Evolutionary conservation across 2,113 vertebrate genomes (phyloP), one percentile per base, ranked within the genome.

Genomic region (Microcebus ravelobensis): DNA sequence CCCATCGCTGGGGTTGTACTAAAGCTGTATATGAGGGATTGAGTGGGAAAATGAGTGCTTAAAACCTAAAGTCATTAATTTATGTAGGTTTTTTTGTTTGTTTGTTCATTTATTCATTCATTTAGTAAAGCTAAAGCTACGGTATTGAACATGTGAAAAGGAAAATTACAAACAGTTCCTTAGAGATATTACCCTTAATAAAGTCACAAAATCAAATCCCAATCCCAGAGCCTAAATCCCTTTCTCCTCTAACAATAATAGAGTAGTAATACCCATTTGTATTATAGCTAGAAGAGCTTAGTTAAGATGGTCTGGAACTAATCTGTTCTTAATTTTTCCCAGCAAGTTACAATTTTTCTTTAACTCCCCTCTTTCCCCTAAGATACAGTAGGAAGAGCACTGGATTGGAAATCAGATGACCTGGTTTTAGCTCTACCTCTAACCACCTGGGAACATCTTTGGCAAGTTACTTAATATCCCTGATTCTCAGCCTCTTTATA

Each of bases 191-290:
- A 11, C 20, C 50, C 36, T 52, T 95, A 81, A 93, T n/a, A 45
- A 94, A 92, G 76, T 92, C 70, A 39, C 50, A 95, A 90, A 97
- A 88, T 39, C 11, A 87, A 95, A 95, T 25, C 21, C 11, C 59
- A 86, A 61, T 61, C 59, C 42, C 67, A 81, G 70, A 77, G 8
- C 39, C 76, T 93, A 92, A 94, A 71, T 82, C 21, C 8, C 59
- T 68, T 85, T 87, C 39, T 94, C 65, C 34, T 92, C 50, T n/a
- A 88, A 55, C 42, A 96, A 55, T 84, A 87, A 83, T 21, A 31
- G 61, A 92, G 18, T 61, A 71, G 52, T 67, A 91, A 94, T 65
- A 73, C 34, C 52, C 50, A 79, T 89, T 81, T 85, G 59, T 71
- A 79, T 42, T 65, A 31, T 65, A 55, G 13, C 31, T 20, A 52